Evolutionary conservation across 2,797 vertebrate species (phyloP).

Genomic region (Molossus alvarezi): DNA sequence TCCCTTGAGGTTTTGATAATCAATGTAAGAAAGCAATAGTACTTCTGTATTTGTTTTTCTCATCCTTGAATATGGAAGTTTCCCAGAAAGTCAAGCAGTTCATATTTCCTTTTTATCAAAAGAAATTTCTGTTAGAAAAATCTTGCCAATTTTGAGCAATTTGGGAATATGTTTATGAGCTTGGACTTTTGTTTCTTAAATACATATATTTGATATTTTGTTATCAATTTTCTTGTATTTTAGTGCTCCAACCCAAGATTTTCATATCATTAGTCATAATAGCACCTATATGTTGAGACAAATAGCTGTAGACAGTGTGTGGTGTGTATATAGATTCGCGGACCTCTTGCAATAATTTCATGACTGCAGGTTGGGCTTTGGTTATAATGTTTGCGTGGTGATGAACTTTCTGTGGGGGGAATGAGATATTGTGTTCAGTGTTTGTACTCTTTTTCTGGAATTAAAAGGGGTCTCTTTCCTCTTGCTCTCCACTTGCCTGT

Average conservation of each 20-base stretch:
- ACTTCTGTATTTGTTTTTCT: conserved; percentile 29
- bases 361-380: neutral
- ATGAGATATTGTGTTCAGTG: conserved; percentile 37
- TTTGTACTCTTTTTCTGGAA: conserved; percentile 52
- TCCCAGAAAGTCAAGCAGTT: conserved; percentile 52
- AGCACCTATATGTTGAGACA: neutral
- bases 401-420: neutral
- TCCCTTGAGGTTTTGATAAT: conserved; percentile 56
- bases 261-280: conserved; percentile 58
- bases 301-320: neutral
- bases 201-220: conserved; percentile 51
- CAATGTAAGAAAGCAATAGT: conserved; percentile 13
- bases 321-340: neutral
- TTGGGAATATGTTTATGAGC: conserved; percentile 29
- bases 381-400: neutral
- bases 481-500: conserved; percentile 31
- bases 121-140: conserved; percentile 19
- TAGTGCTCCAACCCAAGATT: conserved; percentile 44
- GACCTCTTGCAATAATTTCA: conserved; percentile 38
- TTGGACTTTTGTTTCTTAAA: conserved; percentile 48
- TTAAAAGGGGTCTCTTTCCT: conserved; percentile 6
- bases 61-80: neutral
- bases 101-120: conserved; percentile 1
- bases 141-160: conserved; percentile 3
- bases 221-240: conserved; percentile 62